Base-by-base conservation (phyloP, 1,140 invertebrate species). In the Lepidurus apus region DNA sequence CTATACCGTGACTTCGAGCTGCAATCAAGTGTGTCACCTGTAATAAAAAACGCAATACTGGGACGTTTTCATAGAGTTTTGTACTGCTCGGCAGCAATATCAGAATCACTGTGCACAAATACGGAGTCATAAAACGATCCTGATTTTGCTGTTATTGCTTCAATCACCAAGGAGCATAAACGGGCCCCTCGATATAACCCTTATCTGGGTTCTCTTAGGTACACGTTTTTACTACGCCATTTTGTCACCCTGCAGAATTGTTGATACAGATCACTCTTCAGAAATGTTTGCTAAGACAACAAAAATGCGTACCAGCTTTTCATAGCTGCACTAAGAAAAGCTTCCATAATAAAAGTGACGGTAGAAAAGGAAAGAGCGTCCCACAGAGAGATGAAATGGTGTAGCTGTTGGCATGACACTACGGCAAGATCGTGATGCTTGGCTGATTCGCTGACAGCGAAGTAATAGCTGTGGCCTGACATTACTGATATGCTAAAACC, bases 371-470 rank as follows among this genome's bases (percentile, higher is more conserved):
- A 65, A 65, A 17, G 13, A 65, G 3, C 8, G 21, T 65, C 13
- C 8, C 13, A 65, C 17, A 1, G 53, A 65, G 3, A 65, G 53
- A 65, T 65, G 53, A 65, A 65, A 65, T 65, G 53, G 53, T 65
- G 53, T 0, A 21, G 17, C 13, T 65, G 17, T 65, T 65, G 53
- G 17, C 21, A 7, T 65, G 53, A 65, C 53, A 65, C 53, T 1
- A 21, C 21, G 17, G 13, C n/a, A 65, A 65, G 53, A 21, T 65
- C 13, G 53, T 65, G 21, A 65, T 65, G 53, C 53, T 65, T 65
- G 53, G 53, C 53, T 21, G 53, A 65, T 65, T 65, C 21, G 53
- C 53, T 65, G 53, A 65, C 53, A 65, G 53, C 53, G 13, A 65
- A 65, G 53, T 21, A 13, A 65, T 65, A 65, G 53, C 53, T 65